These are phyloP conservation scores for Vulpes vulpes DNA, from an alignment of 2,113 vertebrate species.

Conservation along the genomic window DNA sequence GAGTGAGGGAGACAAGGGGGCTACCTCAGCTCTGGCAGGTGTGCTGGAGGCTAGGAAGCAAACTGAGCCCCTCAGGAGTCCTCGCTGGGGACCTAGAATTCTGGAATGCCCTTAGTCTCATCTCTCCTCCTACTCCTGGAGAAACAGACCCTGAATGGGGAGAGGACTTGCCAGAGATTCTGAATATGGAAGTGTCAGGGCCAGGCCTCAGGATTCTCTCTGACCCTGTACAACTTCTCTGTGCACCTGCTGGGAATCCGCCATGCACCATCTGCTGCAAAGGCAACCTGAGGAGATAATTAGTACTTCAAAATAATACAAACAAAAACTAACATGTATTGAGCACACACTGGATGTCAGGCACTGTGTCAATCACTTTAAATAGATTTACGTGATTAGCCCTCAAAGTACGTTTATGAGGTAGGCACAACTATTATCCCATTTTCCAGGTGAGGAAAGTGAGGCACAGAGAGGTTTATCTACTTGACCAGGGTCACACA, in stretches of 20 bases:
- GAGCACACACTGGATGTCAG: background rate
- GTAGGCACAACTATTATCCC: background rate
- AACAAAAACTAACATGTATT: background rate
- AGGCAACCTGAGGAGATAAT: background rate
- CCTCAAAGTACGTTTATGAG: background rate
- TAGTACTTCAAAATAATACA: background rate
- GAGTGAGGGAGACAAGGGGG: conserved; percentile 87
- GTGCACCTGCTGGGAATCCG: rapidly evolving
- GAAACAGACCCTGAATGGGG: background rate
- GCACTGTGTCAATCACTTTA: background rate
- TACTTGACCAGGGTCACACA: background rate
- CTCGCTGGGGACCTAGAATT: conserved; percentile 23
- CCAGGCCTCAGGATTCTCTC: background rate
- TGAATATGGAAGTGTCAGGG: background rate
- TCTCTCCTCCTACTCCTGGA: background rate
- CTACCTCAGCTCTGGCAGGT: conserved; percentile 49
- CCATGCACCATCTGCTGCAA: no score
- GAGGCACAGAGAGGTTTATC: background rate
- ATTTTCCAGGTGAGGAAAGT: background rate
- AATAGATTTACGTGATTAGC: background rate
- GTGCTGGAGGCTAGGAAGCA: conserved; percentile 53
- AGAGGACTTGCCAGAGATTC: background rate
- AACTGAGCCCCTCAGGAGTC: conserved; percentile 56
- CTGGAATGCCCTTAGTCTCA: background rate
- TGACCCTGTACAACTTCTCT: background rate